Conservation (phyloP, 2,888 invertebrate genomes). For the Xiphydria camelus region DNA sequence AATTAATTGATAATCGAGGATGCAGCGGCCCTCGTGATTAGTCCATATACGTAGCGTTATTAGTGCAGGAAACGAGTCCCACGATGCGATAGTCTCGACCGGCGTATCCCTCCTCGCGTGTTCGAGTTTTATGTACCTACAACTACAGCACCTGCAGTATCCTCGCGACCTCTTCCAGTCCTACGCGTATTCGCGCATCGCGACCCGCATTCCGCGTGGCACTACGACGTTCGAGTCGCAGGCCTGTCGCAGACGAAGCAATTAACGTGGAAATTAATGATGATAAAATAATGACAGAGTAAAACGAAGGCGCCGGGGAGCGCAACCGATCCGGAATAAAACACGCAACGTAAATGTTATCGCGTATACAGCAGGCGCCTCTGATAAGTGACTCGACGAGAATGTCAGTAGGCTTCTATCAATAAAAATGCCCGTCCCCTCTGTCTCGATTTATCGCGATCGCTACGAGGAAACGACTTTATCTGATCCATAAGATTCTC, state of each 20-base stretch:
- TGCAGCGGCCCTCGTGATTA: no score
- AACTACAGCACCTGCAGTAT: no score
- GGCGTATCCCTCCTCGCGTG: no score
- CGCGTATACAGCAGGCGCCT: conserved; percentile 13
- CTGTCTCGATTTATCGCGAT: neutral
- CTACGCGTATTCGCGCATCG: no score
- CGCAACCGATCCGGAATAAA: neutral
- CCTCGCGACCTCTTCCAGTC: neutral
- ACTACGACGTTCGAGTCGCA: no score
- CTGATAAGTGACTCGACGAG: conserved; percentile 23
- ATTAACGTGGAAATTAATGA: conserved; percentile 26
- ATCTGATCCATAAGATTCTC: neutral
- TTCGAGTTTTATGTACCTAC: no score
- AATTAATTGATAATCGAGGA: no score
- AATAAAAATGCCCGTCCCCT: conserved; percentile 6
- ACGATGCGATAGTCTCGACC: no score
- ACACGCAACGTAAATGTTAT: conserved; percentile 21
- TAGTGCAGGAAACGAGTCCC: no score
- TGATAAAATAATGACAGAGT: conserved; percentile 33
- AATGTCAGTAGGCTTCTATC: conserved; percentile 15
- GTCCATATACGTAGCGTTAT: no score
- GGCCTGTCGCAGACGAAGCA: neutral
- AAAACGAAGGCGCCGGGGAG: neutral
- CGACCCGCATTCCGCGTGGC: no score
- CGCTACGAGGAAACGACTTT: neutral